Evolutionary conservation across 2,797 vertebrate genomes (phyloP).

Genomic region (Clarias pachynema): DNA sequence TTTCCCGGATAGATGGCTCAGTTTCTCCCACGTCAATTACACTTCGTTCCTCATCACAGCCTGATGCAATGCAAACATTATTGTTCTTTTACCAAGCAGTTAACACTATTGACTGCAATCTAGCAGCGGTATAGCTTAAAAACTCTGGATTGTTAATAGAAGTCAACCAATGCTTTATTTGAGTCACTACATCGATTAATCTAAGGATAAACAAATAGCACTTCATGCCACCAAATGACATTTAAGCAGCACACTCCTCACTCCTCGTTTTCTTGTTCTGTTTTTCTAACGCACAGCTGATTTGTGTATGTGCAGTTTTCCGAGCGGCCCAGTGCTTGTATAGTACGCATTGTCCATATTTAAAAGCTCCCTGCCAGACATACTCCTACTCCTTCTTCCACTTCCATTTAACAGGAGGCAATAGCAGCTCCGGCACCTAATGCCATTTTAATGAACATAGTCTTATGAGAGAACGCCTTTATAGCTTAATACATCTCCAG

Average conservation of each 20-base stretch:
- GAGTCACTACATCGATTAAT: constrained; percentile 7
- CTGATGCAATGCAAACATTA: not conserved
- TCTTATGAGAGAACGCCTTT: constrained; percentile 48
- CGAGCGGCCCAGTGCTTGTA: constrained; percentile 25
- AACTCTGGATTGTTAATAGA: not conserved
- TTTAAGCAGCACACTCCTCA: constrained; percentile 5
- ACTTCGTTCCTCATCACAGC: not conserved
- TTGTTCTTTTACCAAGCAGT: not conserved
- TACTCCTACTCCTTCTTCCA: constrained; percentile 20
- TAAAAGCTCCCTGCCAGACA: constrained; percentile 37
- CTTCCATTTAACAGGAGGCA: constrained; percentile 51
- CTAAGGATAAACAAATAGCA: constrained; percentile 1
- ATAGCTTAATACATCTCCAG: constrained; percentile 36
- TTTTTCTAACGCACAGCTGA: constrained; percentile 29
- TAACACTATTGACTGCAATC: not conserved
- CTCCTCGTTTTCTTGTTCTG: not conserved
- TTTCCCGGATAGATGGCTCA: not conserved
- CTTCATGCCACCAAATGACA: constrained; percentile 23
- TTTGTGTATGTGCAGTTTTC: constrained; percentile 4
- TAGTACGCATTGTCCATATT: constrained; percentile 33
- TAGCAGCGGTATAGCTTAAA: not conserved
- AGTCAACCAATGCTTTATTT: not conserved
- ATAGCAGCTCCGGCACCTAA: constrained; percentile 56
- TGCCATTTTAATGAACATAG: constrained; percentile 66
- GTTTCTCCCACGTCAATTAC: not conserved